Conservation (phyloP, 2,888 invertebrate genomes). For the Idaea aversata region DNA sequence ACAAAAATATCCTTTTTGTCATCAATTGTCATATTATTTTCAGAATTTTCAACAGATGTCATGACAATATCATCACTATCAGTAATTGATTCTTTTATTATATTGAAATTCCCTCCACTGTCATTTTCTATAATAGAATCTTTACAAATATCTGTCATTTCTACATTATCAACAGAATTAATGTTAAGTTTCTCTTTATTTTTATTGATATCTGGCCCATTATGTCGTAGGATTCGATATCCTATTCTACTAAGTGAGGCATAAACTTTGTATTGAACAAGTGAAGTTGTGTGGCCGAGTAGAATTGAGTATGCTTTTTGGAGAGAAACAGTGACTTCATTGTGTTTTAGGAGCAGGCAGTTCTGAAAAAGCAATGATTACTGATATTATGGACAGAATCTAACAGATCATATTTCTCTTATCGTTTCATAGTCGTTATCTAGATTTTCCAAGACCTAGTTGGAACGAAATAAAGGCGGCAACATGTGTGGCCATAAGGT, state of each 20-base stretch:
- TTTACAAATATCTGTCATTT: neutral
- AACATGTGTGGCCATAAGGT: too few relatives aligned
- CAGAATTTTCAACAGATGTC: constrained; percentile 18
- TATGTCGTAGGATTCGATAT: constrained; percentile 77
- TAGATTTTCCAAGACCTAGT: too few relatives aligned
- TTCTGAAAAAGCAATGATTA: constrained; percentile 71
- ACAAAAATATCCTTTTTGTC: neutral
- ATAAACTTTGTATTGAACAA: constrained; percentile 81
- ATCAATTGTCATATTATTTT: constrained; percentile 1
- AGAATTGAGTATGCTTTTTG: constrained; percentile 83
- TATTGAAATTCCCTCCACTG: constrained; percentile 5
- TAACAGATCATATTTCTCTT: neutral
- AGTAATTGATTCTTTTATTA: neutral
- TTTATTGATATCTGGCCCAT: constrained; percentile 11
- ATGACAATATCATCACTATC: constrained; percentile 6
- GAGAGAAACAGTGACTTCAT: constrained; percentile 80
- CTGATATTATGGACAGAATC: neutral
- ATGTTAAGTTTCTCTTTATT: constrained; percentile 1
- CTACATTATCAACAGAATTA: constrained; percentile 15
- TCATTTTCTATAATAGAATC: neutral
- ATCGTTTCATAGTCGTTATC: too few relatives aligned
- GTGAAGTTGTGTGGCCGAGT: constrained; percentile 50
- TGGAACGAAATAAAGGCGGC: too few relatives aligned
- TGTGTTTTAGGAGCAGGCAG: constrained; percentile 78
- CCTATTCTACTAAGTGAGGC: constrained; percentile 79